These are phyloP conservation scores for Drosophila malerkotliana DNA, from an alignment of 1,140 invertebrate species.

Conservation along the genomic window DNA sequence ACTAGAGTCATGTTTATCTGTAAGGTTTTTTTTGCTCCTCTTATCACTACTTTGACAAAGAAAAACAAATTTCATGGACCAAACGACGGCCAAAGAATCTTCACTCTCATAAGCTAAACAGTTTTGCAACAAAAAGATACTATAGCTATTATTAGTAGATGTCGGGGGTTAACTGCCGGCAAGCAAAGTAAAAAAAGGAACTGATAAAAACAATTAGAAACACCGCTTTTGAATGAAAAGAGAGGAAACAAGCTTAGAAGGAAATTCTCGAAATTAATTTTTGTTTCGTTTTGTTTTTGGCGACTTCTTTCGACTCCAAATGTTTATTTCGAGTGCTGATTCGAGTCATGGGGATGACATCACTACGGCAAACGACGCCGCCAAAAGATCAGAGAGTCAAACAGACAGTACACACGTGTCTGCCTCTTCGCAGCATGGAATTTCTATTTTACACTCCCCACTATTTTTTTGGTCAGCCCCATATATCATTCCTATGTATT, in stretches of 20 bases:
- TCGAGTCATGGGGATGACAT: slow-evolving; percentile 26
- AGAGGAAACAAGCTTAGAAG: slow-evolving; percentile 15
- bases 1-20: slow-evolving; percentile 17
- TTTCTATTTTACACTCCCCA: background rate
- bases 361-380: slow-evolving; percentile 1
- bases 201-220: slow-evolving; percentile 39
- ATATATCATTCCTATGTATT: background rate
- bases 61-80: slow-evolving; percentile 29
- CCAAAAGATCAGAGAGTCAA: slow-evolving; percentile 15
- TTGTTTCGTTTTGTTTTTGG: slow-evolving; percentile 15
- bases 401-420: slow-evolving; percentile 27
- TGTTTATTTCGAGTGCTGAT: slow-evolving; percentile 21
- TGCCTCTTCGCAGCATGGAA: background rate
- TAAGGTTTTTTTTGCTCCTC: background rate
- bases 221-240: slow-evolving; percentile 17
- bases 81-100: background rate
- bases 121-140: slow-evolving; percentile 33
- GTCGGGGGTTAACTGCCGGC: slow-evolving; percentile 41
- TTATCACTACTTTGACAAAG: slow-evolving; percentile 39
- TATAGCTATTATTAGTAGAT: slow-evolving; percentile 39
- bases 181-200: slow-evolving; percentile 21
- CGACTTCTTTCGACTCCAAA: slow-evolving; percentile 21
- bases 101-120: slow-evolving; percentile 19
- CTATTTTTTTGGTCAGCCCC: background rate
- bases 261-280: slow-evolving; percentile 35